Base-by-base conservation (phyloP, 2,113 vertebrate genomes). In the Callospermophilus lateralis region DNA sequence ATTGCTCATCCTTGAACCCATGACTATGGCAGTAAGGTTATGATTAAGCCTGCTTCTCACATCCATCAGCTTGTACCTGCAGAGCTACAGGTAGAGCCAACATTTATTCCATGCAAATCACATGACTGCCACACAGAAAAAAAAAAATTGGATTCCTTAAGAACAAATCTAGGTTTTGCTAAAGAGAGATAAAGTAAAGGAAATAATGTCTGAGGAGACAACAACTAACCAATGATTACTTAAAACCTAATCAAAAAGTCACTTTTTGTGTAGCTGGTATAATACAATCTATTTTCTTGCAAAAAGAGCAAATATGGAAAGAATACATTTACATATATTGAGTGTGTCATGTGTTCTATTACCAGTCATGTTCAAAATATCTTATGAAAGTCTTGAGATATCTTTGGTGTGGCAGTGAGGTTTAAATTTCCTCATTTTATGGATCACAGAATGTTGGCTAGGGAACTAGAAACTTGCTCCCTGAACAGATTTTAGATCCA, bases 381-480 rank as follows among this genome's bases (percentile, higher is more conserved):
- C 37, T 90, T 86, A 61, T 45, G 10, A 86, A 81, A 83, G 22
- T 65, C 73, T 85, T 61, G 10, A 90, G 89, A 86, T 83, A 32
- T 32, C 58, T 84, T 90, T 34, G 8, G 6, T 80, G 61, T 68
- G 48, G 39, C 67, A 93, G 55, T 76, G 4, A 92, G 68, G 30
- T 86, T 97, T 86, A 72, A 39, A 12, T 94, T 77, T 72, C 68
- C 37, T 86, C 10, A 48, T 89, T 95, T 94, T 65, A 77, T 19
- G 70, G 24, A 45, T 85, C 42, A 90, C 45, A 26, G 15, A 76
- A 58, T 67, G 30, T 22, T 94, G 37, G 8, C 61, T 84, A 2
- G 37, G 22, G 32, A 77, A 58, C 68, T 77, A 48, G 37, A 84
- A 28, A 80, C 28, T 37, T 84, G 24, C 30, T 84, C 10, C 7